Percentiles rank a stretch among this genome's conserved stretches.
These are phyloP conservation scores for Tuberolachnus salignus DNA, from an alignment of 2,888 invertebrate genomes.

Conservation along the genomic window DNA sequence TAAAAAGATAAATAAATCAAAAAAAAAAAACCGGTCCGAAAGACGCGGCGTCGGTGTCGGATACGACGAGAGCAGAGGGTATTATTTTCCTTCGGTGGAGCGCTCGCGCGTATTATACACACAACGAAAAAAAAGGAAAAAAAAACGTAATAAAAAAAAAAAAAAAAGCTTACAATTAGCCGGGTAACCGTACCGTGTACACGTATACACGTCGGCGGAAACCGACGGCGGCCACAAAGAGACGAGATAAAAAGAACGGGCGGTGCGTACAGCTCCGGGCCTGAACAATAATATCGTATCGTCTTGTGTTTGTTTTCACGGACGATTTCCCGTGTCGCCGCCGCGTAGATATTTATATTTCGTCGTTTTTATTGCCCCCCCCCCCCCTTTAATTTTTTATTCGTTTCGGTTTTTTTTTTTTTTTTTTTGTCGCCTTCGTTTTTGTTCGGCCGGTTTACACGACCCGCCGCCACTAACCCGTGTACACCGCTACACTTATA, in stretches of 20 bases:
- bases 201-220: background rate
- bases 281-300: too few relatives aligned
- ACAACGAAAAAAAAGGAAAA: constrained; percentile 6
- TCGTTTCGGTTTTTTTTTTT: background rate
- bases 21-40: constrained; percentile 21
- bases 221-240: background rate
- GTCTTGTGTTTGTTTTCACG: constrained; percentile 46
- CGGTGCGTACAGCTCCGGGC: background rate
- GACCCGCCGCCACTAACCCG: background rate
- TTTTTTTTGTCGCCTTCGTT: background rate
- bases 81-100: background rate
- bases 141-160: constrained; percentile 1
- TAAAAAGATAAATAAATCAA: constrained; percentile 23
- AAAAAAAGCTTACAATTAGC: background rate
- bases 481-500: background rate
- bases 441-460: background rate
- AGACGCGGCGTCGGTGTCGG: constrained; percentile 2
- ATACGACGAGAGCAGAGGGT: background rate
- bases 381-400: too few relatives aligned
- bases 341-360: constrained; percentile 20
- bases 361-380: constrained; percentile 2
- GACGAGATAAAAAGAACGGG: constrained; percentile 21
- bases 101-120: background rate
- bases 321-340: constrained; percentile 47
- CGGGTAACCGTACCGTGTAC: background rate